These are phyloP conservation scores for Octodon degus DNA, from an alignment of 2,113 vertebrate species.

Conservation along the genomic window DNA sequence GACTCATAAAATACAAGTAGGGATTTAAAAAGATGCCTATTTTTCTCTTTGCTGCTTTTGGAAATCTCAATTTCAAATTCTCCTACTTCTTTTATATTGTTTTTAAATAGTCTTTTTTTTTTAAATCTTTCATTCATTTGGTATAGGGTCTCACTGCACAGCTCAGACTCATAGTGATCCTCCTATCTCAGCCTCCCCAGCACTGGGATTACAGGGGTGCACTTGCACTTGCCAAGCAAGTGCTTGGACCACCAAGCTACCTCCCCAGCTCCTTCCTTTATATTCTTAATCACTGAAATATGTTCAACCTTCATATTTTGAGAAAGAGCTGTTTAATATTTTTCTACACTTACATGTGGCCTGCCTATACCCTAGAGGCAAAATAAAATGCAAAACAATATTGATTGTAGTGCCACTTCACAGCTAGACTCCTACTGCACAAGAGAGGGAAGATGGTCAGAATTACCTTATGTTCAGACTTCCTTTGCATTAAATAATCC, in stretches of 20 bases:
- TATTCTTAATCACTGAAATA: neutral
- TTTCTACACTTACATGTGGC: neutral
- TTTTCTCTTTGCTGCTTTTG: neutral
- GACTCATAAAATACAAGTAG: neutral
- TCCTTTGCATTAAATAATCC: neutral
- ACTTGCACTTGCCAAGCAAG: too few relatives aligned
- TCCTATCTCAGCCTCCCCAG: too few relatives aligned
- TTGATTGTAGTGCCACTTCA: neutral
- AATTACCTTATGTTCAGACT: neutral
- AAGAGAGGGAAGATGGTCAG: neutral
- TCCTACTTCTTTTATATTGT: neutral
- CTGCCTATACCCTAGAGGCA: neutral
- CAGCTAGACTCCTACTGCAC: neutral
- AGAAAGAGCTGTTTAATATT: neutral
- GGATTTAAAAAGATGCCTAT: neutral
- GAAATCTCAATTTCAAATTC: neutral
- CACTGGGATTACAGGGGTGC: too few relatives aligned
- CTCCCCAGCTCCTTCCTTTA: neutral
- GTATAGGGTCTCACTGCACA: too few relatives aligned
- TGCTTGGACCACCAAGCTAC: too few relatives aligned
- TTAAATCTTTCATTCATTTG: too few relatives aligned
- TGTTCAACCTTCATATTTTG: neutral
- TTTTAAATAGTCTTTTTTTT: too few relatives aligned
- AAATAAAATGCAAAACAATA: neutral
- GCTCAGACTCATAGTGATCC: too few relatives aligned